These are phyloP conservation scores for Sarcophaga caerulescens DNA, from an alignment of 2,888 invertebrate genomes.

Conservation along the genomic window DNA sequence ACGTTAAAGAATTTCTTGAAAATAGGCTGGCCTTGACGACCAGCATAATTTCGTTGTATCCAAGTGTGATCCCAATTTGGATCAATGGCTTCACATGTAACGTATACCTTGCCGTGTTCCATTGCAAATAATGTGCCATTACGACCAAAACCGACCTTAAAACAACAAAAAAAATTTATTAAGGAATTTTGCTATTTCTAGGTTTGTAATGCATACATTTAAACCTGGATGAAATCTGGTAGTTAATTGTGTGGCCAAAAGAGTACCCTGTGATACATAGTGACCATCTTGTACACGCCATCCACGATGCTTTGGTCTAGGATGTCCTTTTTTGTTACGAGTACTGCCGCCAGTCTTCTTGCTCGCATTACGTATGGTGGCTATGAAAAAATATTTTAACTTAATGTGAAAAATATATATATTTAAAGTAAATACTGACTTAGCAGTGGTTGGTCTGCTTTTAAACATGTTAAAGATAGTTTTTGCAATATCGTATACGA, in stretches of 20 bases:
- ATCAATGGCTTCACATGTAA: constrained; percentile 91
- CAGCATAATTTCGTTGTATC: constrained; percentile 86
- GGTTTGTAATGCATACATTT: constrained; percentile 83
- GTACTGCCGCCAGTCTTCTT: constrained; percentile 90
- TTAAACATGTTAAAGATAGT: constrained; percentile 75
- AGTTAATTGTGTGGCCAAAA: constrained; percentile 86
- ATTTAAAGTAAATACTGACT: constrained; percentile 71
- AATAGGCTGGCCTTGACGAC: constrained; percentile 85
- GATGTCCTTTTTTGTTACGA: constrained; percentile 85
- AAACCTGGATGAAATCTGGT: constrained; percentile 90
- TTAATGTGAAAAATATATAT: not conserved
- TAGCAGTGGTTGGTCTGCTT: constrained; percentile 75
- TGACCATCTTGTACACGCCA: constrained; percentile 89
- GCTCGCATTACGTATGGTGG: constrained; percentile 84
- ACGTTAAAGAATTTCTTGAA: constrained; percentile 94
- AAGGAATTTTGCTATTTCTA: not conserved
- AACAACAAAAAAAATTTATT: not conserved
- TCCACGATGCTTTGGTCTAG: constrained; percentile 89
- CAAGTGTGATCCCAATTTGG: constrained; percentile 90
- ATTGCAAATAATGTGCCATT: constrained; percentile 91
- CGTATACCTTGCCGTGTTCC: constrained; percentile 88
- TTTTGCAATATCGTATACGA: constrained; percentile 77
- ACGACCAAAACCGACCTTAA: constrained; percentile 90
- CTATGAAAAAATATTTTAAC: constrained; percentile 66
- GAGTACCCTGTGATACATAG: constrained; percentile 85